Base-by-base conservation (phyloP, 64 coral and sea anemone species). In the Montipora capricornis region DNA sequence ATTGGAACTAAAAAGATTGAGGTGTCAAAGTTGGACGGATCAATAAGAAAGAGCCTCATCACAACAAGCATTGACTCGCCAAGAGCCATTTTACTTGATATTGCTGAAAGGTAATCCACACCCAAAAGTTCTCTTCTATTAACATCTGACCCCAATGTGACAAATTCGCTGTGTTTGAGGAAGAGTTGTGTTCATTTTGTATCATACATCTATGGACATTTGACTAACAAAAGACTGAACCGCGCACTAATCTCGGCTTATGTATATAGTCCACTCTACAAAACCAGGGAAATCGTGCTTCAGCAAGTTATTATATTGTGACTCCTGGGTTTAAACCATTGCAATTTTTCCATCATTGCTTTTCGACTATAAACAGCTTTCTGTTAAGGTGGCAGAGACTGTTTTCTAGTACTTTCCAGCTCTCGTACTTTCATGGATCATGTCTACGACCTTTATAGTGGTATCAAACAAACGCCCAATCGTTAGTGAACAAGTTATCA, bases 1-100 rank as follows among this genome's bases (percentile, higher is more conserved):
- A 46, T 29, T 6, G 95, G 85, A 46, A 87, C 87, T 20, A 96
- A 88, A 16, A 96, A 88, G 44, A 84, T 96, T 58, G 95, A 96
- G 15, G 92, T 80, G 8, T 85, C 90, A 2, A 74, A 49, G 57
- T 29, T 96, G 3, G 95, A 96, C 29, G 95, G 95, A 17, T 76
- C 85, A 58, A 68, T 81, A 44, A 76, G 95, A 20, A 93, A 74
- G 8, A 83, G 75, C 22, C 62, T 96, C 2, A 75, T 96, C 49
- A 84, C 79, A 37, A 76, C 89, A 47, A 69, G 76, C 16, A 79
- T 96, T 13, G 95, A 92, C 44, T 82, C 49, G 17, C 95, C 95
- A 47, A 93, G 86, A 78, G 95, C 84, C 49, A 61, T 96, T 57
- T 55, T 90, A 1, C 59, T 96, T 17, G 70, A 96, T 20, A 47